These are phyloP conservation scores for Hermetia illucens DNA, from an alignment of 1,140 invertebrate species.

Conservation along the genomic window DNA sequence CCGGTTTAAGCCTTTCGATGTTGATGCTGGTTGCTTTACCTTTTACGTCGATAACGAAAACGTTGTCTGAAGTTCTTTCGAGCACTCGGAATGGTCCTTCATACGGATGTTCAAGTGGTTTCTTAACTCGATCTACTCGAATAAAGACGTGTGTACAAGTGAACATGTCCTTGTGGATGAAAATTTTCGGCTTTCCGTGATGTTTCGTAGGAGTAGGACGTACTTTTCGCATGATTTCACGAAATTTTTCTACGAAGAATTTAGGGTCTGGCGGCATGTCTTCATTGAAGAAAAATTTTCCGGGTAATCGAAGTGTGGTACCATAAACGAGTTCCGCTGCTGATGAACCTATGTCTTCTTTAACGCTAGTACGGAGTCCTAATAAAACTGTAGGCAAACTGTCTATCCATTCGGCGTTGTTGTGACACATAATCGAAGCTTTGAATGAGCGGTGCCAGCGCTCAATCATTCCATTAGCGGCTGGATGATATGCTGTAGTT, in stretches of 20 bases:
- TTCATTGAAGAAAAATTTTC: constrained; percentile 18
- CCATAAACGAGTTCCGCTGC: constrained; percentile 18
- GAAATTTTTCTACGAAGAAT: constrained; percentile 11
- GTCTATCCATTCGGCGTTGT: constrained; percentile 13
- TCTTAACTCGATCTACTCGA: constrained; percentile 18
- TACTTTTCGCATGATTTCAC: constrained; percentile 8
- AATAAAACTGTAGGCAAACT: constrained; percentile 14
- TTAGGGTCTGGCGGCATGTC: constrained; percentile 1
- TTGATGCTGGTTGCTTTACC: too few species aligned
- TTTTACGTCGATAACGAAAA: too few species aligned
- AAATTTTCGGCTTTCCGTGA: constrained; percentile 11
- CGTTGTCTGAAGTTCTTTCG: too few species aligned
- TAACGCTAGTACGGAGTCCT: constrained; percentile 19
- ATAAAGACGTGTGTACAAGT: constrained; percentile 21
- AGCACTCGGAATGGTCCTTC: constrained; percentile 26
- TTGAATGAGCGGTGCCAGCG: constrained; percentile 19
- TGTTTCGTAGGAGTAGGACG: constrained; percentile 9
- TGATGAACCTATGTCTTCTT: constrained; percentile 15
- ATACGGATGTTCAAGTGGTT: constrained; percentile 26
- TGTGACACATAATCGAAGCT: constrained; percentile 12
- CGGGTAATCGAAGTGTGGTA: constrained; percentile 16
- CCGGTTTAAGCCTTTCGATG: too few species aligned
- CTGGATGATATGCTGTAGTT: constrained; percentile 28
- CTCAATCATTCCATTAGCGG: constrained; percentile 22
- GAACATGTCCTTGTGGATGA: constrained; percentile 14